A percentile compares a stretch with the other conserved stretches of the same genome.
Conservation (phyloP, 2,797 vertebrate species). For the Hafferia zeledoni region DNA sequence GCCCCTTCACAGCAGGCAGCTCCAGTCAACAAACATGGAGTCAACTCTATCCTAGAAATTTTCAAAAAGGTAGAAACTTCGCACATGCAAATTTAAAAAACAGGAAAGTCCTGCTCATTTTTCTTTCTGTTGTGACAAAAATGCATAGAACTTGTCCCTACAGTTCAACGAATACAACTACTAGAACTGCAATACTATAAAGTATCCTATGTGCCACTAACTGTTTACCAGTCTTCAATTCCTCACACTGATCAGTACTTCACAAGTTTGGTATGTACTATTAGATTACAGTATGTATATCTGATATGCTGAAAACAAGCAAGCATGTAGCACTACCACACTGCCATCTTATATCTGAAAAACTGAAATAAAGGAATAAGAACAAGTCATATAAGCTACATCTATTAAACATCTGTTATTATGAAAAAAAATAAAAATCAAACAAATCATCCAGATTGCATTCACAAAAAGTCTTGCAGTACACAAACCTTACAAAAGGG, state of each 20-base stretch:
- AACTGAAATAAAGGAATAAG: background rate
- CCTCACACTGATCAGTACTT: background rate
- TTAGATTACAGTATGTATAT: accelerated
- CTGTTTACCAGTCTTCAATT: background rate
- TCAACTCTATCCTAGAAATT: background rate
- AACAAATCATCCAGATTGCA: background rate
- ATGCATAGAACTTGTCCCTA: background rate
- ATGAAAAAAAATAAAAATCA: background rate
- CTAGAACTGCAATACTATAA: background rate
- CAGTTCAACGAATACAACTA: background rate
- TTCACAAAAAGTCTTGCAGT: background rate
- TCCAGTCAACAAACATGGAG: background rate
- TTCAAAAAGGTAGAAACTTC: background rate
- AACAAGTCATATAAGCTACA: background rate
- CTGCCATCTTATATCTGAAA: background rate
- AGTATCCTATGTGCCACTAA: background rate
- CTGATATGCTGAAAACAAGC: background rate
- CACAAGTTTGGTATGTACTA: background rate
- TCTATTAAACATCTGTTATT: background rate
- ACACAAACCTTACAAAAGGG: background rate
- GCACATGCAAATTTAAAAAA: background rate
- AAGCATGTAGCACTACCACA: background rate
- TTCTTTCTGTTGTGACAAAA: background rate
- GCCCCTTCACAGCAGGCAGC: background rate
- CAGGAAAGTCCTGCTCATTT: background rate